A percentile compares a stretch with the other conserved stretches of the same genome.
These are phyloP conservation scores for Drosophila phalerata DNA, from an alignment of 2,888 invertebrate genomes.

Conservation along the genomic window DNA sequence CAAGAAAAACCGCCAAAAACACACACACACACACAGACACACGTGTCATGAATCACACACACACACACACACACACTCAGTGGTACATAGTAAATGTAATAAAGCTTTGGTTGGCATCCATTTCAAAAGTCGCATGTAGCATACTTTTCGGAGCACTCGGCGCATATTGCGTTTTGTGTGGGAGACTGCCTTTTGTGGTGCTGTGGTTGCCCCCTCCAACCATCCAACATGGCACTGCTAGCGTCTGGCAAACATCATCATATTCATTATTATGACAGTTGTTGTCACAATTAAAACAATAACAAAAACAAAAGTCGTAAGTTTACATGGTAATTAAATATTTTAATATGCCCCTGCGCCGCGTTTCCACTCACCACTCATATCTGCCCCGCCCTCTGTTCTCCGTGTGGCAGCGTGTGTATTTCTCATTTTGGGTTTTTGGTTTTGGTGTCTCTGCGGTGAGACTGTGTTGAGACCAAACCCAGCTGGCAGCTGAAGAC, in stretches of 20 bases:
- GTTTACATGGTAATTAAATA: constrained; percentile 83
- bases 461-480: constrained; percentile 41
- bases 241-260: constrained; percentile 71
- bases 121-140: constrained; percentile 58
- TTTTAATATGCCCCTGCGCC: constrained; percentile 78
- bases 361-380: not conserved
- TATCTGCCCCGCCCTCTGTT: not conserved
- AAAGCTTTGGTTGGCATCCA: constrained; percentile 72
- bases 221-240: not conserved
- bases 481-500: constrained; percentile 48
- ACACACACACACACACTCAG: constrained; percentile 15
- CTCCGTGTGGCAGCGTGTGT: constrained; percentile 28
- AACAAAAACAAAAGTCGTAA: constrained; percentile 80
- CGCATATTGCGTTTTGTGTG: constrained; percentile 47
- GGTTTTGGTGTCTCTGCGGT: constrained; percentile 55
- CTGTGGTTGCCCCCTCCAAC: not conserved
- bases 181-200: constrained; percentile 5
- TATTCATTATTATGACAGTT: constrained; percentile 82
- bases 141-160: constrained; percentile 58
- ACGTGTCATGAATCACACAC: constrained; percentile 57
- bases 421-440: constrained; percentile 56
- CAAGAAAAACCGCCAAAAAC: constrained; percentile 70
- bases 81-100: constrained; percentile 63
- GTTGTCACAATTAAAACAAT: constrained; percentile 82
- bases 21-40: constrained; percentile 31